Evolutionary conservation across 2,113 vertebrate species (phyloP), one percentile per base, ranked within the genome.

Genomic region (Pachycephala philippinensis): DNA sequence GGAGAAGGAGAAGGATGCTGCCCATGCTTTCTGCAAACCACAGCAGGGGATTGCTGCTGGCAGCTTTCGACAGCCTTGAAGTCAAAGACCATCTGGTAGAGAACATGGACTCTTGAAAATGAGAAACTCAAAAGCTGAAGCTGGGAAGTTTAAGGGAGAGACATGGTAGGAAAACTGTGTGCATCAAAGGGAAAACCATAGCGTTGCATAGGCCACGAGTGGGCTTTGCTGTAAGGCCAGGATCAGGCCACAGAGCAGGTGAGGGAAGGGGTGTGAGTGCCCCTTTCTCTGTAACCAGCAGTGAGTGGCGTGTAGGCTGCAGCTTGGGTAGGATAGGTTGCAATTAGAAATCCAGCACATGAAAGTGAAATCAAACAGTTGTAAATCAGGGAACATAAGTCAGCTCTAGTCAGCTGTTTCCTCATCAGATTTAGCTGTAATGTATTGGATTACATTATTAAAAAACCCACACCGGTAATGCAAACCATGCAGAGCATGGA

Each of bases 381-480:
- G 19, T 95, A 93, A 96, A 89, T 96, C 61, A 74, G 24, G 52
- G 54, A 95, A 84, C 59, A 83, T 54, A 87, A 53, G 19, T 69
- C 23, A 76, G 84, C 47, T 77, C 39, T 19, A 76, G 75, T 85
- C 64, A 96, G 83, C 81, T 92, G 57, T 97, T 97, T 98, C 94
- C 83, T 95, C 79, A 86, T 87, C 93, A 95, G 95, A 93, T 80
- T 90, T 95, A 87, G 66, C 71, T 88, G 87, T 71, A 50, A n/a
- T 71, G 28, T 66, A 83, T 97, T 97, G 66, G 31, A 71, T 95
- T 94, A 64, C 31, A 35, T 77, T 54, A 80, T 89, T 87, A 60
- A 50, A 84, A 93, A 90, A 13, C 11, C 4, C 33, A 86, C 27
- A 92, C 44, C 35, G 17, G 33, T 87, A 95, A 95, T 92, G 63